Conservation (phyloP, 2,888 invertebrate genomes). For the Cryptus armator region DNA sequence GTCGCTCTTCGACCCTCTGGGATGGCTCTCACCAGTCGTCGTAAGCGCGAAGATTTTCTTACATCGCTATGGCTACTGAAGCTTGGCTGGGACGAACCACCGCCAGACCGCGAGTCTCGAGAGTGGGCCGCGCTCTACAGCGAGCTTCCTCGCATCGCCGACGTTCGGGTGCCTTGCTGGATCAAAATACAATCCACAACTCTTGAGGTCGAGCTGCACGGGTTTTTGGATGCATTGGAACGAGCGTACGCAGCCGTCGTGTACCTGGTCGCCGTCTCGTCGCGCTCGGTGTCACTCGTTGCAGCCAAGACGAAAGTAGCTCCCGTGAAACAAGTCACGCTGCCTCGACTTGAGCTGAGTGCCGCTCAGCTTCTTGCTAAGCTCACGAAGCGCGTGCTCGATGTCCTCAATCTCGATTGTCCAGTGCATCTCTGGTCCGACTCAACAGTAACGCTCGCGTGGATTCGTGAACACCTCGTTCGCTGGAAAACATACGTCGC, state of each 20-base stretch:
- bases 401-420: neutral
- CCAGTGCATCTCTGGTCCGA: conserved; percentile 60
- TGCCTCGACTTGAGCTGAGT: conserved; percentile 24
- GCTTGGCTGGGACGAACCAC: conserved; percentile 49
- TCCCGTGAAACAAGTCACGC: conserved; percentile 13
- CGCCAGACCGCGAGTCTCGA: conserved; percentile 32
- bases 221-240: conserved; percentile 62
- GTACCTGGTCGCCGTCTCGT: conserved; percentile 21
- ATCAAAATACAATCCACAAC: conserved; percentile 2
- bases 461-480: too few species aligned
- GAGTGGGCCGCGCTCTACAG: conserved; percentile 43
- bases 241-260: conserved; percentile 60
- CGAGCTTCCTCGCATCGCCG: neutral
- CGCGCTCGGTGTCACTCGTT: neutral
- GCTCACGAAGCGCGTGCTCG: neutral
- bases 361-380: neutral
- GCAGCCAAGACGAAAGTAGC: conserved; percentile 1
- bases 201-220: conserved; percentile 43
- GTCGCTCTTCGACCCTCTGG: conserved; percentile 59
- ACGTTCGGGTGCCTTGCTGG: conserved; percentile 43
- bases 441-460: too few species aligned
- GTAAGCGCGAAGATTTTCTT: conserved; percentile 63
- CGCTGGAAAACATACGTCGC: too few species aligned
- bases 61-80: conserved; percentile 59
- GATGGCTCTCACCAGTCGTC: conserved; percentile 42